Evolutionary conservation across 2,113 vertebrate genomes (phyloP).

Genomic region (Grus americana): DNA sequence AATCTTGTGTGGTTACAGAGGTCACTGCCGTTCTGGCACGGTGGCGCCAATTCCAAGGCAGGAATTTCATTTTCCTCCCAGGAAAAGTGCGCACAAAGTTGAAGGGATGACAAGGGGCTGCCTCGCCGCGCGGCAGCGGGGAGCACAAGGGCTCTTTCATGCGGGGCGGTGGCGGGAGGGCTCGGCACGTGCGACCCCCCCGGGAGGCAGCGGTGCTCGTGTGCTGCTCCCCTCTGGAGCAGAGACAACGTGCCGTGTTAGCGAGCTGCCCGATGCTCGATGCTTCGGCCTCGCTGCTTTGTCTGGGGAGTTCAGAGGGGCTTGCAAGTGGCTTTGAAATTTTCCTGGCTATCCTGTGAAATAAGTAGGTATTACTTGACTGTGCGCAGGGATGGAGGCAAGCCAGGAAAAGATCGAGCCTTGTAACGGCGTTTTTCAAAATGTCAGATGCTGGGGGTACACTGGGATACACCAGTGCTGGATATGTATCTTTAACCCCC

Average conservation of each 20-base stretch:
- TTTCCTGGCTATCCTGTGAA: neutral
- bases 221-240: neutral
- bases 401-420: neutral
- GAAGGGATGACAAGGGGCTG: conserved; percentile 1
- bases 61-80: conserved; percentile 51
- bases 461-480: rapidly evolving
- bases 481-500: rapidly evolving
- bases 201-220: neutral
- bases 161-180: neutral
- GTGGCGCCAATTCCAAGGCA: conserved; percentile 70
- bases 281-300: rapidly evolving
- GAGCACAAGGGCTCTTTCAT: neutral
- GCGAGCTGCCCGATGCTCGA: neutral
- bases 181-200: rapidly evolving
- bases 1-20: conserved; percentile 75
- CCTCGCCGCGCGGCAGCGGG: neutral
- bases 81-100: neutral
- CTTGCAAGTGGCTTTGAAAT: neutral
- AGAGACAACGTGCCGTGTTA: rapidly evolving
- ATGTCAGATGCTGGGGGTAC: neutral
- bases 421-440: neutral
- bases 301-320: neutral
- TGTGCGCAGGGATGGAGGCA: neutral
- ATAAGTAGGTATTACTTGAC: neutral
- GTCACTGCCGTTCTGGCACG: conserved; percentile 67